These are phyloP conservation scores for Coregonus sp. DNA, from an alignment of 2,797 vertebrate genomes.

Conservation along the genomic window DNA sequence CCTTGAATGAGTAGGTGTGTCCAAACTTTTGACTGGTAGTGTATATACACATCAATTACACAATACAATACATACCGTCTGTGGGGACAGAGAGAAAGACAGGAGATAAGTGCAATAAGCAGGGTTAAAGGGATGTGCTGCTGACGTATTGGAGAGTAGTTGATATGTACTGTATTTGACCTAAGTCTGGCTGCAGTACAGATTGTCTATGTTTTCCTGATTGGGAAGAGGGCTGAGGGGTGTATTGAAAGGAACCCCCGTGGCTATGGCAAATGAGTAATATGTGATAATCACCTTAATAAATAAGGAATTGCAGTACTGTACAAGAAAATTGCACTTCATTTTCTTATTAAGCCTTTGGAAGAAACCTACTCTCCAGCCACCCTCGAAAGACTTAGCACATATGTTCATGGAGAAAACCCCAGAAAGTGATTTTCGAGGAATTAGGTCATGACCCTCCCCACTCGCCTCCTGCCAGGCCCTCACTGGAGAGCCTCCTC, in stretches of 20 bases:
- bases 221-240: neutral
- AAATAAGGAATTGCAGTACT: slow-evolving; percentile 5
- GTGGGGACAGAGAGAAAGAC: slow-evolving; percentile 59
- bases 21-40: too few relatives aligned
- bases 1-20: too few relatives aligned
- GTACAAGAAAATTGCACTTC: neutral
- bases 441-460: slow-evolving; percentile 58
- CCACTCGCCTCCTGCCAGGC: slow-evolving; percentile 20
- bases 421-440: slow-evolving; percentile 47
- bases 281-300: neutral
- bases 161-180: neutral
- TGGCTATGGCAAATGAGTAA: neutral
- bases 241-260: neutral
- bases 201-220: neutral
- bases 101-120: neutral
- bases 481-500: slow-evolving; percentile 15
- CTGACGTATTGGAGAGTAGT: neutral
- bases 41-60: too few relatives aligned
- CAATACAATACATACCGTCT: slow-evolving; percentile 90
- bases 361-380: neutral
- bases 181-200: neutral
- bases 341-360: neutral
- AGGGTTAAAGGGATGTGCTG: neutral
- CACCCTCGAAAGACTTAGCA: neutral
- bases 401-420: slow-evolving; percentile 13